phyloP scores from a whole-genome alignment of 2,113 vertebrate genomes.

The Pterophyllum scalare region DNA sequence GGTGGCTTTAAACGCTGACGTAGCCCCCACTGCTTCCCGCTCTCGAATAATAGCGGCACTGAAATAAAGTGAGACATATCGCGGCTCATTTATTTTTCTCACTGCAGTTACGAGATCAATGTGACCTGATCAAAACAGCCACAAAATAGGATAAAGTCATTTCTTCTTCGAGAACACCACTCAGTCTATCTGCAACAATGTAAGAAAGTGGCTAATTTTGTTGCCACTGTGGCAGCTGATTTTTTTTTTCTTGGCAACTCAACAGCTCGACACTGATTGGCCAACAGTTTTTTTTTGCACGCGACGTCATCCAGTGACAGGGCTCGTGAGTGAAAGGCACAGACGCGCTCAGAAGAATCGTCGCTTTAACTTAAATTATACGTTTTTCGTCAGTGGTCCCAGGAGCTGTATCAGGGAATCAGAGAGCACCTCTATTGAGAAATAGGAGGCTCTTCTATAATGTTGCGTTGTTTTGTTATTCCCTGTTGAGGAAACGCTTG shows the following conservation, averaged over 20 bases:
- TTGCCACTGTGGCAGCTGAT: slow-evolving; percentile 54
- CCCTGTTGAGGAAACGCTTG: slow-evolving; percentile 12
- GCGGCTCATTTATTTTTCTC: not conserved
- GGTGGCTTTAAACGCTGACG: slow-evolving; percentile 44
- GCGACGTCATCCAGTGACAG: slow-evolving; percentile 36
- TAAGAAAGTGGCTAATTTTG: not conserved
- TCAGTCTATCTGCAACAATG: not conserved
- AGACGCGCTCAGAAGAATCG: not conserved
- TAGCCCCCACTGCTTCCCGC: not conserved
- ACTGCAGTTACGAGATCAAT: not conserved
- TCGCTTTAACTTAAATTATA: not conserved
- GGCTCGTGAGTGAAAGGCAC: not conserved
- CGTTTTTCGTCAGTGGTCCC: not conserved
- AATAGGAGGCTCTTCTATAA: not conserved
- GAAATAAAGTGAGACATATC: not conserved
- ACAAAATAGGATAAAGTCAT: not conserved
- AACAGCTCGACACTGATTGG: slow-evolving; percentile 62
- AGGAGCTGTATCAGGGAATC: too few species aligned
- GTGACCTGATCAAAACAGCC: not conserved
- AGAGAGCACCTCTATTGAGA: not conserved
- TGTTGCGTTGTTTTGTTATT: not conserved
- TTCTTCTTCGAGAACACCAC: not conserved
- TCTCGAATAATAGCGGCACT: not conserved
- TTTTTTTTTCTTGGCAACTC: slow-evolving; percentile 38
- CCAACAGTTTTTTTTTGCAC: not conserved